These are phyloP conservation scores for Oxyteleia sp. DNA, from an alignment of 2,888 invertebrate genomes.

Conservation along the genomic window DNA sequence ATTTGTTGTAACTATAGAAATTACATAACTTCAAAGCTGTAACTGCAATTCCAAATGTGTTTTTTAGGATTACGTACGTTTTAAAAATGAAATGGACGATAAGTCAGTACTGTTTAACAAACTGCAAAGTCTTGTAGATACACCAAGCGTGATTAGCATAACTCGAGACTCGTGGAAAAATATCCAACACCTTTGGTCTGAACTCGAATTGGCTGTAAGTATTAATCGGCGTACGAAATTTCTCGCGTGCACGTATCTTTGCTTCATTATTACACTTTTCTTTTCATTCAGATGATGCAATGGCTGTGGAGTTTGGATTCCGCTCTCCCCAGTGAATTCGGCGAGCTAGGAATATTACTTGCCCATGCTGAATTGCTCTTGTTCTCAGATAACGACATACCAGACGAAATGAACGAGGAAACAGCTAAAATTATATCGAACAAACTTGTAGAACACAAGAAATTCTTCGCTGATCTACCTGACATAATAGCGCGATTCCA, in stretches of 20 bases:
- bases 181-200: slow-evolving; percentile 93
- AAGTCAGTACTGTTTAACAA: slow-evolving; percentile 92
- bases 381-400: slow-evolving; percentile 93
- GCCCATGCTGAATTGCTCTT: slow-evolving; percentile 95
- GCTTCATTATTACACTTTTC: too few species aligned
- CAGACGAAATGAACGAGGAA: slow-evolving; percentile 95
- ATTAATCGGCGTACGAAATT: too few species aligned
- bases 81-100: slow-evolving; percentile 93
- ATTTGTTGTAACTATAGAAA: too few species aligned
- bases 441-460: slow-evolving; percentile 95
- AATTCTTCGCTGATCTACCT: slow-evolving; percentile 95
- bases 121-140: slow-evolving; percentile 93
- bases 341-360: slow-evolving; percentile 96
- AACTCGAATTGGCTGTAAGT: slow-evolving; percentile 90
- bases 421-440: slow-evolving; percentile 95
- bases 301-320: slow-evolving; percentile 97
- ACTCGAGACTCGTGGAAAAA: slow-evolving; percentile 95
- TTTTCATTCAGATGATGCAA: slow-evolving; percentile 90
- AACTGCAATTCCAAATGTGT: too few species aligned
- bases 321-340: slow-evolving; percentile 94
- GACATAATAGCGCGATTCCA: slow-evolving; percentile 93
- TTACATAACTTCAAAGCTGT: too few species aligned
- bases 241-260: too few species aligned
- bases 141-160: slow-evolving; percentile 94
- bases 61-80: slow-evolving; percentile 93